Conservation (phyloP, 2,113 vertebrate genomes). For the Ahaetulla prasina region DNA sequence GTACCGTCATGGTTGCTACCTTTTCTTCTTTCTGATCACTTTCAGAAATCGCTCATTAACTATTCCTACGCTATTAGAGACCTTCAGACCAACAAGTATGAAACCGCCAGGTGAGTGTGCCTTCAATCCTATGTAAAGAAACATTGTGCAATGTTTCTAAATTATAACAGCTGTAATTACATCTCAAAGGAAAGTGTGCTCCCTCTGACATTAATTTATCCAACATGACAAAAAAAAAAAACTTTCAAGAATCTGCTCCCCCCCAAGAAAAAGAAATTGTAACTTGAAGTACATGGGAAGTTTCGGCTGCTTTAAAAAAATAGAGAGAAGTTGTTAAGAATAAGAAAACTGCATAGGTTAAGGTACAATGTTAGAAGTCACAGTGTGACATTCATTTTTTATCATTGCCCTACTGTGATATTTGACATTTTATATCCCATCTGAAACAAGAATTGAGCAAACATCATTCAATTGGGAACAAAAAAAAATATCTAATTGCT, state of each 20-base stretch:
- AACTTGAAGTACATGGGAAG: neutral
- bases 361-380: slow-evolving; percentile 16
- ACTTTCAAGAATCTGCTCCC: neutral
- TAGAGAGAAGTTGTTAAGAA: slow-evolving; percentile 21
- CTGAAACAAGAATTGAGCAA: slow-evolving; percentile 28
- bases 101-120: neutral
- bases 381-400: slow-evolving; percentile 26
- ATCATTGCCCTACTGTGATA: slow-evolving; percentile 14
- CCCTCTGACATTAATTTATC: neutral
- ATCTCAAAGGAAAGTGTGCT: neutral
- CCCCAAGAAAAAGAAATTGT: neutral
- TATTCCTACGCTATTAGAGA: neutral
- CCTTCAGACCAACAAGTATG: neutral
- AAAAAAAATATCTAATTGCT: slow-evolving; percentile 14
- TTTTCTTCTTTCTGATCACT: neutral
- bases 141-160: neutral
- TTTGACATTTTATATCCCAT: slow-evolving; percentile 33
- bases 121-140: neutral
- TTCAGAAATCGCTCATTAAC: neutral
- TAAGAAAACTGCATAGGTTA: slow-evolving; percentile 17
- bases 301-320: neutral
- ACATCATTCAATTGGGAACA: slow-evolving; percentile 12
- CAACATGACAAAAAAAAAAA: neutral
- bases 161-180: neutral
- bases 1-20: neutral